Base-by-base conservation (phyloP, 1,140 invertebrate genomes). In the Goniozus legneri region DNA sequence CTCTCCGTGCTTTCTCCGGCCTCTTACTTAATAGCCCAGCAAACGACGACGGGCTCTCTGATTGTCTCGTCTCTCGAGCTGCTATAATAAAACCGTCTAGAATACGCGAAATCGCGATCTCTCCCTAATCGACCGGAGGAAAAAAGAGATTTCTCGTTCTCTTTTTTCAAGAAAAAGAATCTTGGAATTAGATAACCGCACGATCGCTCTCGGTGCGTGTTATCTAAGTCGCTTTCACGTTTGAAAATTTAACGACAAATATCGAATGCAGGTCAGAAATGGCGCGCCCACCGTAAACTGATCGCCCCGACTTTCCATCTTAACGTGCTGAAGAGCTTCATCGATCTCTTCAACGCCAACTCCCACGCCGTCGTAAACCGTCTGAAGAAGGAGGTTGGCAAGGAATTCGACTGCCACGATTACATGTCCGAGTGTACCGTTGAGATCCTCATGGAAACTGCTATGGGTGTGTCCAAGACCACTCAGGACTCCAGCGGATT, bases 401-500 rank as follows among this genome's bases (percentile, higher is more conserved):
- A 83, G 55, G 79, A 78, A 21, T 88, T 89, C 66, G 87, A 90
- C 62, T 82, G 81, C 58, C 88, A 90, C 58, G 83, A 90, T 64
- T 89, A 89, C 74, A 89, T 90, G 87, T 89, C 86, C 56, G 87
- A 89, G 62, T 84, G 84, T 41, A 90, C 87, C 12, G 88, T 90
- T 2, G 87, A 90, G 73, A 89, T 89, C 52, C 78, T 90, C 35
- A 73, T 90, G 44, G 87, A 89, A 78, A 89, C 87, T 12, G 87
- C 86, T 1, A 89, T 89, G 87, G 87, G 87, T 48, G 87, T 89
- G 0, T 87, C 83, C 51, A 86, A 87, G 56, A 80, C 78, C 21
- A 86, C 86, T 2, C 85, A 88, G 68, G 84, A 84, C 44, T 81
- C 82, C 56, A 87, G 85, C 47, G 87, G 86, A 14, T 87, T 83